These are phyloP conservation scores for Zapus hudsonius DNA, from an alignment of 2,113 vertebrate species.

Conservation along the genomic window DNA sequence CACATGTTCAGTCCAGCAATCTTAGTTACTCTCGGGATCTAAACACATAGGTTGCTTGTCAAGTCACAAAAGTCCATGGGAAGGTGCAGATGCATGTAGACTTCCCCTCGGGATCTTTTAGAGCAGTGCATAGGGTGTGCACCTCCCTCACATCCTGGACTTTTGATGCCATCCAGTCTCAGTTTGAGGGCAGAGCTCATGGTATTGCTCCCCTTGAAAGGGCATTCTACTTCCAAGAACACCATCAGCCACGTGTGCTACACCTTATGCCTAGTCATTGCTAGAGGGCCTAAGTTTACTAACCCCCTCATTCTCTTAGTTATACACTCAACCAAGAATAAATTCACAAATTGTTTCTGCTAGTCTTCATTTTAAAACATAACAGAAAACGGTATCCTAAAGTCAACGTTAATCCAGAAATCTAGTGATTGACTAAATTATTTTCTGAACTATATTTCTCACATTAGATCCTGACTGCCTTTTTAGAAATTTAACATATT, in stretches of 20 bases:
- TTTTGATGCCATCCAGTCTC: background rate
- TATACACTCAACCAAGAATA: background rate
- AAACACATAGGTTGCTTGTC: too few relatives aligned
- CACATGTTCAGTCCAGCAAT: background rate
- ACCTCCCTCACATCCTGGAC: background rate
- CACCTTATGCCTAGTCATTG: background rate
- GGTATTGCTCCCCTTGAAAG: background rate
- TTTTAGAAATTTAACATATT: background rate
- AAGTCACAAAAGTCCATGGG: background rate
- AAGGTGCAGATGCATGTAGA: background rate
- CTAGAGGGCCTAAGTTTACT: background rate
- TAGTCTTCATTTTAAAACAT: background rate
- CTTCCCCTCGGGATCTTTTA: background rate
- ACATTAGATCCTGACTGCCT: background rate
- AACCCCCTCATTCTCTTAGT: background rate
- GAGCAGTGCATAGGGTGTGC: background rate
- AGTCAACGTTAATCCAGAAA: constrained; percentile 44
- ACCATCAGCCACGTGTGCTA: background rate
- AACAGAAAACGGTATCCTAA: background rate
- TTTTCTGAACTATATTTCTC: constrained; percentile 15
- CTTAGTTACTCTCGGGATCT: too few relatives aligned
- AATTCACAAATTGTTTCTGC: background rate
- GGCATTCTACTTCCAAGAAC: background rate
- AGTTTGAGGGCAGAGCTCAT: background rate
- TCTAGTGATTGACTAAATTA: constrained; percentile 47